Evolutionary conservation across 2,888 invertebrate species (phyloP).

Genomic region (Drosophila bunnanda): DNA sequence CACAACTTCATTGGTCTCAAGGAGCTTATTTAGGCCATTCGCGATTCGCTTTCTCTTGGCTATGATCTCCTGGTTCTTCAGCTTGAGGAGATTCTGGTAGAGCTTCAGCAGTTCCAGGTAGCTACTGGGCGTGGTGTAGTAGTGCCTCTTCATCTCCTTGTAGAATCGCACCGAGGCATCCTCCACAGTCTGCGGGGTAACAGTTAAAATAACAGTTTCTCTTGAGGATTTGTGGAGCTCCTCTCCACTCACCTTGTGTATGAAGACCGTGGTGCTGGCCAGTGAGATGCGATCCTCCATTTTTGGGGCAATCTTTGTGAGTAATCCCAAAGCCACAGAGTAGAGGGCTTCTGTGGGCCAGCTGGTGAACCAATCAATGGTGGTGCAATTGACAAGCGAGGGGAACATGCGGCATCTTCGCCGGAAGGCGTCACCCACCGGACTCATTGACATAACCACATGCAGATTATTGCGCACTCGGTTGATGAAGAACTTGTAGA

Average conservation of each 20-base stretch:
- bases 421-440: constrained; percentile 94
- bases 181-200: constrained; percentile 89
- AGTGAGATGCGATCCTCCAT: constrained; percentile 86
- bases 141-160: constrained; percentile 92
- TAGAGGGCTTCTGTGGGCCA: constrained; percentile 95
- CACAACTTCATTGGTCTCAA: constrained; percentile 84
- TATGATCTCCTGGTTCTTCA: constrained; percentile 89
- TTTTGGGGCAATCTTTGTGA: constrained; percentile 87
- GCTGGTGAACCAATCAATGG: constrained; percentile 97
- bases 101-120: constrained; percentile 94
- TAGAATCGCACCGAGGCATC: constrained; percentile 91
- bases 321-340: constrained; percentile 91
- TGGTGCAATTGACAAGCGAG: constrained; percentile 96
- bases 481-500: constrained; percentile 94
- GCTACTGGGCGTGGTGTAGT: constrained; percentile 96
- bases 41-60: constrained; percentile 89
- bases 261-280: constrained; percentile 89
- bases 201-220: neutral
- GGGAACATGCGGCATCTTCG: constrained; percentile 97
- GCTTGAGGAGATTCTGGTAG: constrained; percentile 89
- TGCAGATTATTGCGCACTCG: constrained; percentile 93
- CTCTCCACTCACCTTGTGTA: constrained; percentile 87
- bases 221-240: neutral
- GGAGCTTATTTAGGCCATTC: constrained; percentile 88
- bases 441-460: constrained; percentile 95